Evolutionary conservation across 2,888 invertebrate species (phyloP).

Genomic region (Torymus auratus): DNA sequence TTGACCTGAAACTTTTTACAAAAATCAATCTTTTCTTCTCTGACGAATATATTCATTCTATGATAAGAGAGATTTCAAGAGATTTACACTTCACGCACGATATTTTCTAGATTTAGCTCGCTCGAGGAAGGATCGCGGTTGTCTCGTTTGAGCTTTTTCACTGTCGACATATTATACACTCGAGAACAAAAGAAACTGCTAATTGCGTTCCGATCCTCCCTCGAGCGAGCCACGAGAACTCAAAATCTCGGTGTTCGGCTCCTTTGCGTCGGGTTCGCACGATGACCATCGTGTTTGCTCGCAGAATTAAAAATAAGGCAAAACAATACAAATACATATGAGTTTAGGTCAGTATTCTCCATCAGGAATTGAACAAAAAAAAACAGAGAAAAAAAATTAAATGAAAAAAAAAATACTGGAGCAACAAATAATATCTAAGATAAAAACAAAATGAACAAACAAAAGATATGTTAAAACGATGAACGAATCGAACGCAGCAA

Average conservation of each 20-base stretch:
- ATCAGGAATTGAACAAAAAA: constrained; percentile 28
- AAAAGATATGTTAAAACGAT: background rate
- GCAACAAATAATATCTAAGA: constrained; percentile 1
- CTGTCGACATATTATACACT: constrained; percentile 1
- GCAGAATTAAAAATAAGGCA: no score
- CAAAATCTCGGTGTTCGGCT: no score
- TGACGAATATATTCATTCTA: background rate
- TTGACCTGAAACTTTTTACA: no score
- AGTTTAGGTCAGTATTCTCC: constrained; percentile 38
- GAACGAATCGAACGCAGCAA: constrained; percentile 50
- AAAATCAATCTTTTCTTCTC: background rate
- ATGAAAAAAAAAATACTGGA: background rate
- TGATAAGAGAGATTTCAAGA: constrained; percentile 9
- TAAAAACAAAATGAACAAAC: constrained; percentile 1
- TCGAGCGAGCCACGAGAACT: constrained; percentile 3
- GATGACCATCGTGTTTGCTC: constrained; percentile 11
- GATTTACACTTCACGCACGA: background rate
- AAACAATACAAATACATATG: constrained; percentile 6
- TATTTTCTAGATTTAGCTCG: background rate
- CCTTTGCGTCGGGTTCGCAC: background rate
- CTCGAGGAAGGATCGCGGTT: constrained; percentile 18
- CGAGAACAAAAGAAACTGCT: constrained; percentile 10
- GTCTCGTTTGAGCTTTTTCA: constrained; percentile 27
- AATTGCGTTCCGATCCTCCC: constrained; percentile 29
- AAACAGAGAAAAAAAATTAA: background rate